Percentiles rank a stretch among this genome's conserved stretches.
These are phyloP conservation scores for Sebastes glaucus DNA, from an alignment of 2,797 vertebrate genomes.

Conservation along the genomic window DNA sequence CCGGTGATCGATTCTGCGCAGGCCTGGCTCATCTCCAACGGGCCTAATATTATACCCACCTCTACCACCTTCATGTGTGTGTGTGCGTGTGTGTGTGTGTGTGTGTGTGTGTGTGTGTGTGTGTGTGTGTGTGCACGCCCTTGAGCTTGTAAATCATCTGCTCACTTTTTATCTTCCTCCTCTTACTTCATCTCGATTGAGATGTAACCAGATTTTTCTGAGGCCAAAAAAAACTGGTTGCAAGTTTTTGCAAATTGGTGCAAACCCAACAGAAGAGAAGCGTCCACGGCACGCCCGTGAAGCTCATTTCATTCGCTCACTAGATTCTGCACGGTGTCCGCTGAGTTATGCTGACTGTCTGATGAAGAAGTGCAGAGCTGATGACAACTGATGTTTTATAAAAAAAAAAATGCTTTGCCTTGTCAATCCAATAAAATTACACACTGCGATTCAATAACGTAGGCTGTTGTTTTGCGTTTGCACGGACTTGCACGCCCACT, in stretches of 20 bases:
- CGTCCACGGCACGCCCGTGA: background rate
- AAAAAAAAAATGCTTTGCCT: slow-evolving; percentile 5
- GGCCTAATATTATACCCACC: slow-evolving; percentile 9
- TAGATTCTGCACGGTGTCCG: background rate
- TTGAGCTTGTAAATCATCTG: slow-evolving; percentile 7
- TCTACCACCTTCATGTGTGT: slow-evolving; percentile 21
- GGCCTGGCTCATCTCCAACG: no score
- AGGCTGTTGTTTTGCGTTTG: background rate
- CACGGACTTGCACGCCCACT: background rate
- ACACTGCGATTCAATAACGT: background rate
- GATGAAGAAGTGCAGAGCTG: slow-evolving; percentile 6
- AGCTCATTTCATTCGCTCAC: background rate
- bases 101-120: background rate
- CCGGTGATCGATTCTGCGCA: no score
- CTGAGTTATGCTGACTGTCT: slow-evolving; percentile 11
- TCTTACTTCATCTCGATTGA: slow-evolving; percentile 19
- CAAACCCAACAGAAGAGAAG: background rate
- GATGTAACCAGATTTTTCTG: background rate
- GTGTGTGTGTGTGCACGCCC: background rate
- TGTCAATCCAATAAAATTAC: background rate
- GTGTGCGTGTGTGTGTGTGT: no score
- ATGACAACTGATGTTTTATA: background rate
- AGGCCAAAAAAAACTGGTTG: background rate
- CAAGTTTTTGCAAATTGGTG: no score
- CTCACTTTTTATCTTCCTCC: background rate